Base-by-base conservation (phyloP, 1,140 invertebrate species). In the Leptinotarsa defecta region DNA sequence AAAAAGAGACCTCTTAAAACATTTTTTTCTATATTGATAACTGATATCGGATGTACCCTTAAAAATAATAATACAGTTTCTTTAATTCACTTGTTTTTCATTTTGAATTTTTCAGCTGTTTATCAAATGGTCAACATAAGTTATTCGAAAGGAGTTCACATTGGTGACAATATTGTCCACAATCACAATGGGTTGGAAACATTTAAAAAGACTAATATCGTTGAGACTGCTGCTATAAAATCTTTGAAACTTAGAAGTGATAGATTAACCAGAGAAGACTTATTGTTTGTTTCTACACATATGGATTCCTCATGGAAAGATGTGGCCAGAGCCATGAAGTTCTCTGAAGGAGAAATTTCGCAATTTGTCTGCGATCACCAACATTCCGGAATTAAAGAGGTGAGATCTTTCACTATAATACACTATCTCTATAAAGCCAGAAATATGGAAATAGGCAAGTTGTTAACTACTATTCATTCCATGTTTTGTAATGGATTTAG, bases 191-290 rank as follows among this genome's bases (percentile, higher is more conserved):
- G 71, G 6, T 22, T 6, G 43, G 71, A 73, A 73, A 73, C 19
- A 73, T 17, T 20, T 20, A 65, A 73, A 49, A 73, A 73, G 71
- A 19, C 71, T 48, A 62, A 73, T 11, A 65, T 73, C 20, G n/a
- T 62, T 48, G 71, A 73, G 43, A 73, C 71, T 64, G 17, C 34
- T 48, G 71, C 71, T 19, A 73, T 73, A 62, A 64, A 48, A 73
- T 65, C 63, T 20, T 43, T 73, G 63, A 73, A 65, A 48, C 22
- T 22, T 20, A 67, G 48, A 20, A 64, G 8, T 15, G 20, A 48
- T 62, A 15, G 13, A 15, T 64, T 73, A 24, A 62, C 71, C 22
- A 48, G 48, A 64, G 34, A 73, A 13, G 71, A 73, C 48, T 65
- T 73, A 34, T 62, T 27, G 20, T 73, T 73, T 73, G 71, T 65